Evolutionary conservation across 92 coral and sea anemone species (phyloP).

Genomic region (Epizoanthus stellaris): DNA sequence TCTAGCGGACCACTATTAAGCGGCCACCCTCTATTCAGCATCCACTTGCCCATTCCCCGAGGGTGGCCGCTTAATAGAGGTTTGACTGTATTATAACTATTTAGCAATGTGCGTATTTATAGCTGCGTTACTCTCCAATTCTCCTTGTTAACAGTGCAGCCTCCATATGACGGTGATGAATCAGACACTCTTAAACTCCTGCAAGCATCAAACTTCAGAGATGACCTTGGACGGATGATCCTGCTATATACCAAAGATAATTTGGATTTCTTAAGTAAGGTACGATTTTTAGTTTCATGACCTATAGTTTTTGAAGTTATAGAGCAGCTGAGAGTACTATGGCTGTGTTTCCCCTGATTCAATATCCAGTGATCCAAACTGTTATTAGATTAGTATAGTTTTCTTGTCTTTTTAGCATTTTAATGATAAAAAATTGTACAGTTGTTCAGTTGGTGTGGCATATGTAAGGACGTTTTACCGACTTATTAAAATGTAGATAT

Average conservation of each 20-base stretch:
- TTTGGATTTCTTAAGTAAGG: slow-evolving; percentile 74
- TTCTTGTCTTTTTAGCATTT: too few relatives aligned
- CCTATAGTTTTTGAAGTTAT: neutral
- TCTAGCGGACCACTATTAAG: too few relatives aligned
- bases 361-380: neutral
- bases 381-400: neutral
- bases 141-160: slow-evolving; percentile 13
- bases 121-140: neutral
- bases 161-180: slow-evolving; percentile 24
- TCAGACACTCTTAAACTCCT: neutral
- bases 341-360: too few relatives aligned
- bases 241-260: slow-evolving; percentile 85
- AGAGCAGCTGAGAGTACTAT: too few relatives aligned
- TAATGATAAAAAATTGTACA: too few relatives aligned
- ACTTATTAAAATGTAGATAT: too few relatives aligned
- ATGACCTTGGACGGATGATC: slow-evolving; percentile 21
- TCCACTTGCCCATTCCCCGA: too few relatives aligned
- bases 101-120: neutral
- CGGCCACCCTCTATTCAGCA: too few relatives aligned
- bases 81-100: too few relatives aligned
- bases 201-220: slow-evolving; percentile 34
- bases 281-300: slow-evolving; percentile 17
- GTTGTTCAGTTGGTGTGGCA: too few relatives aligned
- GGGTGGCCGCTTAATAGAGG: too few relatives aligned
- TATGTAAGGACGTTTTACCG: too few relatives aligned